Conservation (phyloP, 2,113 vertebrate species). For the Oncorhynchus tshawytscha region DNA sequence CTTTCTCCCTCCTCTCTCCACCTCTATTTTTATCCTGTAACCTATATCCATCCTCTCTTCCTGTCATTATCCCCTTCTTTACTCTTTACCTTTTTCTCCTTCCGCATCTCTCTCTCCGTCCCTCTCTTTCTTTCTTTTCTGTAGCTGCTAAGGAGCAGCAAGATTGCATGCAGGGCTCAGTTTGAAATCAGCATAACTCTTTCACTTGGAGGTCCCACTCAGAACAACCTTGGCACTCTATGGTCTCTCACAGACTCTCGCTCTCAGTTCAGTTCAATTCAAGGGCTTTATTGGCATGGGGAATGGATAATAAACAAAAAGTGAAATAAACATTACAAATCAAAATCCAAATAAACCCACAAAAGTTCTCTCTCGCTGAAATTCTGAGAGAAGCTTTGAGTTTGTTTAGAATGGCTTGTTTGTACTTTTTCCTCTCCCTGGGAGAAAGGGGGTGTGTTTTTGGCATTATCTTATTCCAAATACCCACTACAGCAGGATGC, state of each 20-base stretch:
- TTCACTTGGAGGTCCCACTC: slow-evolving; percentile 52
- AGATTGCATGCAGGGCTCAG: slow-evolving; percentile 33
- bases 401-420: slow-evolving; percentile 56
- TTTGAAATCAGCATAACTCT: slow-evolving; percentile 50
- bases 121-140: slow-evolving; percentile 22
- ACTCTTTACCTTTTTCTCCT: slow-evolving; percentile 7
- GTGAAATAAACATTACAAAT: too few species aligned
- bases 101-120: background rate
- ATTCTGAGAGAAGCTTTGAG: slow-evolving; percentile 42
- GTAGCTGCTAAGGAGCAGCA: slow-evolving; percentile 29
- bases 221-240: background rate
- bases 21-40: too few species aligned
- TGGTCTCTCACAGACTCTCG: slow-evolving; percentile 18
- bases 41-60: background rate
- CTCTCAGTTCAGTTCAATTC: background rate
- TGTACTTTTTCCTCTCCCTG: slow-evolving; percentile 41
- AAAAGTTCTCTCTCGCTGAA: background rate
- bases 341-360: too few species aligned
- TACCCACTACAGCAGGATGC: slow-evolving; percentile 19
- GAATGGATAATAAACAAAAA: too few species aligned
- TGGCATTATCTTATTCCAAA: slow-evolving; percentile 6
- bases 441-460: slow-evolving; percentile 5
- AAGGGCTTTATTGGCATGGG: too few species aligned
- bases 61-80: background rate
- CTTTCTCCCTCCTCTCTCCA: background rate